Base-by-base conservation (phyloP, 2,113 vertebrate species). In the Brachyhypopomus gauderio region DNA sequence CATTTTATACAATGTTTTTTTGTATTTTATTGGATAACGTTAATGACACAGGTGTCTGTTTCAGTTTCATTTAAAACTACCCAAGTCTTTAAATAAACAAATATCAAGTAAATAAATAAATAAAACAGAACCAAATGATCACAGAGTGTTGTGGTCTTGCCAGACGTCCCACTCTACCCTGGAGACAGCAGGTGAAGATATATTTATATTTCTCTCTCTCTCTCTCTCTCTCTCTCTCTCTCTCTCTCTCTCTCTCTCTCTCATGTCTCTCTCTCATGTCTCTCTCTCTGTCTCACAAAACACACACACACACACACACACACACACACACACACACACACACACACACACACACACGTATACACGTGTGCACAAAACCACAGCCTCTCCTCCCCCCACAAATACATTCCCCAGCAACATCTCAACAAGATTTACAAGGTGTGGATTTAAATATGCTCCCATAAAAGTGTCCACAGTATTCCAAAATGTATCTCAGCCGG, bases 361-460 rank as follows among this genome's bases (percentile, higher is more conserved):
- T 27, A 58, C 11, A 58, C 48, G 30, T 52, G 45, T 52, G 45
- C 45, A 3, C 8, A 52, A 52, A 52, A 60, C n/a, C 11, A 19
- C 38, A 74, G 8, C 36, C 27, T 34, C 16, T 19, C 23, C 25
- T 3, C 17, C 19, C 20, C 72, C 75, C 75, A 75, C 48, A 17
- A 72, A 79, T 34, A 36, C 36, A 79, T 72, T 80, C 66, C 58
- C 67, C 22, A 69, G 45, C 80, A 66, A 84, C 71, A 79, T 74
- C 73, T 76, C 60, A 48, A 71, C 79, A 78, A 62, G 78, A 83
- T 85, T 88, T 85, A 85, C 71, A 83, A 77, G 41, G 64, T 83
- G 72, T 83, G 71, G 76, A 85, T 81, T 83, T 52, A 84, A 75
- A 84, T 74, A 66, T 64, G 70, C 72, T 71, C 70, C 71, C 64